These are phyloP conservation scores for Nannoperca obscura DNA, from an alignment of 2,797 vertebrate genomes.

Conservation along the genomic window DNA sequence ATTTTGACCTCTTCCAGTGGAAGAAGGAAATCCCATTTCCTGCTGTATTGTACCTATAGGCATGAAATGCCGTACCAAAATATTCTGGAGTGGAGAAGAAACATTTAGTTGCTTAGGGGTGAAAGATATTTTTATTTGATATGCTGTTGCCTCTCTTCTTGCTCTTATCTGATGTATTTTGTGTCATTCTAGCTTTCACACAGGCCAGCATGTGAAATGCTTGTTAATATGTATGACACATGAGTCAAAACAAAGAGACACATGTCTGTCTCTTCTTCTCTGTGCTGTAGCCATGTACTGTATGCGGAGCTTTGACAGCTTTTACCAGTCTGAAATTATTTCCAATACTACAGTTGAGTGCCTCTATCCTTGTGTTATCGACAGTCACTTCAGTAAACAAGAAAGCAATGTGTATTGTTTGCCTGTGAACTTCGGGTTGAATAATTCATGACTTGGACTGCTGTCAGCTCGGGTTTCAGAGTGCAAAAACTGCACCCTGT, in stretches of 20 bases:
- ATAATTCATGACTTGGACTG: slow-evolving; percentile 59
- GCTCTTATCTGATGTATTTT: neutral
- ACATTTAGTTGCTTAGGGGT: neutral
- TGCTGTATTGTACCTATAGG: neutral
- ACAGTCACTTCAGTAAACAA: slow-evolving; percentile 45
- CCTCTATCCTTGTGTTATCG: slow-evolving; percentile 29
- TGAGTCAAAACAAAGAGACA: neutral
- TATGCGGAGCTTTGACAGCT: slow-evolving; percentile 6
- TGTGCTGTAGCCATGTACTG: neutral
- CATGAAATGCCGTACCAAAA: too few relatives aligned
- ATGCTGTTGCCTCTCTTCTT: neutral
- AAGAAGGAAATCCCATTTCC: neutral
- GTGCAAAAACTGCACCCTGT: slow-evolving; percentile 13
- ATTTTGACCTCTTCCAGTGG: neutral
- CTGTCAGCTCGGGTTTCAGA: slow-evolving; percentile 37
- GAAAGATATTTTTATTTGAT: neutral
- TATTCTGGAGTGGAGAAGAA: neutral
- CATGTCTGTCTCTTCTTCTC: neutral
- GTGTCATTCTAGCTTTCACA: neutral
- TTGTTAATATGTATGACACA: neutral
- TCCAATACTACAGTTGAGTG: slow-evolving; percentile 20
- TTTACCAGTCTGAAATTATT: slow-evolving; percentile 23
- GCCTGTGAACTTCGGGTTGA: slow-evolving; percentile 41
- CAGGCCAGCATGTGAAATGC: neutral
- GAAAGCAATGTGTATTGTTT: slow-evolving; percentile 35